Conservation (phyloP, 2,113 vertebrate genomes). For the Chloebia gouldiae region DNA sequence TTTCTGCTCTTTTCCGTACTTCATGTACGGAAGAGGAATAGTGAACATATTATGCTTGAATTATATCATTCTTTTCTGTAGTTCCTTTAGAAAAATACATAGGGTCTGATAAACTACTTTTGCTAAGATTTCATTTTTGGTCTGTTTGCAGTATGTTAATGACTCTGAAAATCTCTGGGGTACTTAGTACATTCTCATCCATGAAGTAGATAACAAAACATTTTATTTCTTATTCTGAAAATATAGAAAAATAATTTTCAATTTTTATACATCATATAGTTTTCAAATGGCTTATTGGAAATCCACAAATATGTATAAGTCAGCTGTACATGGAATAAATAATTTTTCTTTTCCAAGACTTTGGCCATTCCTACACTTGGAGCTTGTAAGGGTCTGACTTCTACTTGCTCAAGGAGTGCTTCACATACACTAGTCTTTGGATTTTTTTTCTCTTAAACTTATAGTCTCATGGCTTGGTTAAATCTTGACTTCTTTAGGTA, state of each 20-base stretch:
- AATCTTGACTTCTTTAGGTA: background rate
- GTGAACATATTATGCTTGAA: background rate
- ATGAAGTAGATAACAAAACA: background rate
- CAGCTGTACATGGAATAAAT: background rate
- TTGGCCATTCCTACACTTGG: background rate
- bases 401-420: background rate
- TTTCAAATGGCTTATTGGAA: background rate
- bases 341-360: background rate
- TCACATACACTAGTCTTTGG: background rate
- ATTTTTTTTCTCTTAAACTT: background rate
- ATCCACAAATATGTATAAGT: background rate
- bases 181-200: background rate
- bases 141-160: background rate
- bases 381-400: background rate
- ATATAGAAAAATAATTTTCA: background rate
- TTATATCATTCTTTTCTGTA: background rate
- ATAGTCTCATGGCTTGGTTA: background rate
- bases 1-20: background rate
- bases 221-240: background rate
- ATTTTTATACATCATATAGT: background rate
- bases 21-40: background rate
- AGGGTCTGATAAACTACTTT: constrained; percentile 1
- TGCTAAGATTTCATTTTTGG: constrained; percentile 12
- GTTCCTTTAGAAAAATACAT: background rate
- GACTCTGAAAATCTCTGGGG: background rate